Evolutionary conservation across 2,888 invertebrate genomes (phyloP).

Genomic region (Sturmia bella): DNA sequence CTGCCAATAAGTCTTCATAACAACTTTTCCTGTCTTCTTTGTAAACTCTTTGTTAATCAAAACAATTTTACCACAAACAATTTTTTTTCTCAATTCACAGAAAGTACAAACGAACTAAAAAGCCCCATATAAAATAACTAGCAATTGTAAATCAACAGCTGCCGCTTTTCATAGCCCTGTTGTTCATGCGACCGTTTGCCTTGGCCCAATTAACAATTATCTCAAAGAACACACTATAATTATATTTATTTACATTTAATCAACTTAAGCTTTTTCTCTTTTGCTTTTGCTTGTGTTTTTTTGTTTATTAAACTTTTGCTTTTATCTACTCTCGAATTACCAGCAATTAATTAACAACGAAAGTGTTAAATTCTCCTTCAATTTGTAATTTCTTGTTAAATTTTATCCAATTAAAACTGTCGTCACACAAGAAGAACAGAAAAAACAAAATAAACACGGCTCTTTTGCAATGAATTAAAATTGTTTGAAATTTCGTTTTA

Average conservation of each 20-base stretch:
- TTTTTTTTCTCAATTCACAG: background rate
- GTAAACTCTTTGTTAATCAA: background rate
- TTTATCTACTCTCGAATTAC: background rate
- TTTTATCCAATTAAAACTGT: constrained; percentile 41
- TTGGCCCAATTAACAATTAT: background rate
- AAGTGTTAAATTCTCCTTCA: constrained; percentile 24
- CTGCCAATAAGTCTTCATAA: too few species aligned
- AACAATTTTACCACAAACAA: background rate
- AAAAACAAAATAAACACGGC: constrained; percentile 24
- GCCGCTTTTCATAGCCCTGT: background rate
- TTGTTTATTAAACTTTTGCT: too few species aligned
- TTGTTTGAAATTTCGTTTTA: background rate
- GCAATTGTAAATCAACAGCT: too few species aligned
- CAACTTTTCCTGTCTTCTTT: background rate
- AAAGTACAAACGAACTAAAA: background rate
- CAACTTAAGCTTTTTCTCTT: background rate
- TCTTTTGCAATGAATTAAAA: constrained; percentile 31
- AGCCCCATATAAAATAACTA: background rate
- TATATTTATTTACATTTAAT: background rate
- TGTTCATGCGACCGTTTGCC: too few species aligned
- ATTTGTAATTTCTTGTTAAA: constrained; percentile 13
- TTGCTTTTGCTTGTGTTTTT: too few species aligned
- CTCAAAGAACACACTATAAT: background rate
- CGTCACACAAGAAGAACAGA: background rate
- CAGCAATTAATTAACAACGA: background rate